A percentile compares a stretch with the other conserved stretches of the same genome.
Conservation (phyloP, 2,888 invertebrate species). For the Perizoma affinitatum region DNA sequence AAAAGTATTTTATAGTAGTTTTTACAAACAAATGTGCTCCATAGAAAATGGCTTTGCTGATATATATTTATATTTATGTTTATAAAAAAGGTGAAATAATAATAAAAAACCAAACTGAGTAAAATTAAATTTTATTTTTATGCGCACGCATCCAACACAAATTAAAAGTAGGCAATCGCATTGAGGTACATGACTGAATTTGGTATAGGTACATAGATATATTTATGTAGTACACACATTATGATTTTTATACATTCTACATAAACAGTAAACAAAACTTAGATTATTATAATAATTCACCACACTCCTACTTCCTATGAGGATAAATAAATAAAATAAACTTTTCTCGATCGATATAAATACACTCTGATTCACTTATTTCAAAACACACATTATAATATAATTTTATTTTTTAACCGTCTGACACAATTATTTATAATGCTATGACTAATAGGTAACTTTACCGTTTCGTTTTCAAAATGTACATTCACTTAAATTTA, state of each 20-base stretch:
- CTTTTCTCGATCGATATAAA: conserved; percentile 60
- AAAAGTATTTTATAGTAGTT: too few relatives aligned
- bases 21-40: too few relatives aligned
- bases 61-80: too few relatives aligned
- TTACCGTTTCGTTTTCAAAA: conserved; percentile 60
- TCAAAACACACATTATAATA: conserved; percentile 21
- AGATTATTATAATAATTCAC: conserved; percentile 16
- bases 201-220: conserved; percentile 17
- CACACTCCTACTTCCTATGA: conserved; percentile 19
- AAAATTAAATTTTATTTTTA: conserved; percentile 43
- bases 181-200: conserved; percentile 21
- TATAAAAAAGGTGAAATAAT: too few relatives aligned
- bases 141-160: conserved; percentile 47
- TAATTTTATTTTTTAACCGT: conserved; percentile 21
- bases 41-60: too few relatives aligned
- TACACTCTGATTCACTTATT: conserved; percentile 62
- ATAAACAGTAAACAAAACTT: conserved; percentile 17
- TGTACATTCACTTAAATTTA: conserved; percentile 49
- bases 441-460: conserved; percentile 73
- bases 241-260: conserved; percentile 9
- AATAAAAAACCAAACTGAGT: conserved; percentile 24
- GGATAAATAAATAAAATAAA: conserved; percentile 44
- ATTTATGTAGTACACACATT: conserved; percentile 9
- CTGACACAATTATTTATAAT: conserved; percentile 10
- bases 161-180: conserved; percentile 26